Conservation (phyloP, 2,888 invertebrate genomes). For the Mayetiola destructor region DNA sequence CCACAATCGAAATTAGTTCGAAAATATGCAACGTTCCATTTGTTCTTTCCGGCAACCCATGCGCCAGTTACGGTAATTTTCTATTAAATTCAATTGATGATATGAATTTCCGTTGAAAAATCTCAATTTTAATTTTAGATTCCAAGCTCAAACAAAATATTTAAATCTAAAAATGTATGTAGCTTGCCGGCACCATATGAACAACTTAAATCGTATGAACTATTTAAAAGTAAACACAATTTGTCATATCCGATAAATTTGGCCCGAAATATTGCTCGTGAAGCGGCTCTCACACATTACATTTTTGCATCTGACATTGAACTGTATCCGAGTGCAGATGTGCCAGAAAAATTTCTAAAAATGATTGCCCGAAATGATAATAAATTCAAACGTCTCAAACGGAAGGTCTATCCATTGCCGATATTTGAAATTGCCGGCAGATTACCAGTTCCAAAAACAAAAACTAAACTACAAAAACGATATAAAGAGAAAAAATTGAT, state of each 20-base stretch:
- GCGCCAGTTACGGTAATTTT: conserved; percentile 46
- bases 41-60: conserved; percentile 77
- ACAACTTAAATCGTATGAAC: conserved; percentile 46
- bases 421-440: conserved; percentile 73
- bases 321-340: conserved; percentile 71
- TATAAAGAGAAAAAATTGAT: conserved; percentile 64
- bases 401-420: conserved; percentile 72
- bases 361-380: conserved; percentile 63
- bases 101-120: too few species aligned
- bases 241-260: conserved; percentile 82
- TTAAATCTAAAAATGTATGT: conserved; percentile 41
- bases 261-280: conserved; percentile 76
- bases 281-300: conserved; percentile 66
- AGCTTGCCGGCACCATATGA: conserved; percentile 52
- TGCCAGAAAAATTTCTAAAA: conserved; percentile 66
- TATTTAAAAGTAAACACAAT: conserved; percentile 67
- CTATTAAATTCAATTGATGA: not conserved
- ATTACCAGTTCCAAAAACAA: conserved; percentile 50
- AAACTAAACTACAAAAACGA: conserved; percentile 57
- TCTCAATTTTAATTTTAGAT: too few species aligned
- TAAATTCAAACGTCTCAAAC: conserved; percentile 44
- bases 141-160: too few species aligned
- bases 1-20: conserved; percentile 51
- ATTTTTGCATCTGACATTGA: conserved; percentile 80
- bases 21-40: conserved; percentile 72